A percentile compares a stretch with the other conserved stretches of the same genome.
These are phyloP conservation scores for Arizona elegans DNA, from an alignment of 2,113 vertebrate species.

Conservation along the genomic window DNA sequence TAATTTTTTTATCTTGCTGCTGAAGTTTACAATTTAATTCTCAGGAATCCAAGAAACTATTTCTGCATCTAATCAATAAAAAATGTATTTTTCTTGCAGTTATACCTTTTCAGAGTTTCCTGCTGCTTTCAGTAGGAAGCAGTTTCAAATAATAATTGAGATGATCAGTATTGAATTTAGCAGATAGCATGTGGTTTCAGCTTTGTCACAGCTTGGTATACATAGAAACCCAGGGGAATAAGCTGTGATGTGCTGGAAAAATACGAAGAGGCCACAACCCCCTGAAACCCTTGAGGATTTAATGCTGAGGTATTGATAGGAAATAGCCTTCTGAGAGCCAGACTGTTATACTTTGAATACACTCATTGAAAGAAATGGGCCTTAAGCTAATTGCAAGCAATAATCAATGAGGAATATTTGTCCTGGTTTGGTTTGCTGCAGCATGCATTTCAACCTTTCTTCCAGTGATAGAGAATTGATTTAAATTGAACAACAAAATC, in stretches of 20 bases:
- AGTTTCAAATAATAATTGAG: neutral
- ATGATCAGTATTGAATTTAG: neutral
- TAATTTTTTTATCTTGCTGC: constrained; percentile 19
- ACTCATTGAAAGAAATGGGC: neutral
- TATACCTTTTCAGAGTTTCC: neutral
- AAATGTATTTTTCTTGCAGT: neutral
- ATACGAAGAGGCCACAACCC: neutral
- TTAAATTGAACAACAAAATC: no score
- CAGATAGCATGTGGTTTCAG: neutral
- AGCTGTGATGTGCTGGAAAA: neutral
- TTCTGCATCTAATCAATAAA: constrained; percentile 1
- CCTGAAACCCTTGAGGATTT: neutral
- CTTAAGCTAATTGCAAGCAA: neutral
- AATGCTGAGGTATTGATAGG: no score
- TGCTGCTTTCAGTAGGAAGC: neutral
- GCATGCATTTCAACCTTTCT: no score
- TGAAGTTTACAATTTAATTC: constrained; percentile 32
- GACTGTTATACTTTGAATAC: neutral
- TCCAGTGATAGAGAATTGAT: no score
- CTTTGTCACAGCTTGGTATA: neutral
- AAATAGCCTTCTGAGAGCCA: neutral
- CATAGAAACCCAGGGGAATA: neutral
- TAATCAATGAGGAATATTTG: neutral
- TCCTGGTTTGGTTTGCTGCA: no score
- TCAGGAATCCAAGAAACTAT: constrained; percentile 7